Evolutionary conservation across 1,140 invertebrate genomes (phyloP), one percentile per base, ranked within the genome.

Genomic region (Zaprionus ornatus): DNA sequence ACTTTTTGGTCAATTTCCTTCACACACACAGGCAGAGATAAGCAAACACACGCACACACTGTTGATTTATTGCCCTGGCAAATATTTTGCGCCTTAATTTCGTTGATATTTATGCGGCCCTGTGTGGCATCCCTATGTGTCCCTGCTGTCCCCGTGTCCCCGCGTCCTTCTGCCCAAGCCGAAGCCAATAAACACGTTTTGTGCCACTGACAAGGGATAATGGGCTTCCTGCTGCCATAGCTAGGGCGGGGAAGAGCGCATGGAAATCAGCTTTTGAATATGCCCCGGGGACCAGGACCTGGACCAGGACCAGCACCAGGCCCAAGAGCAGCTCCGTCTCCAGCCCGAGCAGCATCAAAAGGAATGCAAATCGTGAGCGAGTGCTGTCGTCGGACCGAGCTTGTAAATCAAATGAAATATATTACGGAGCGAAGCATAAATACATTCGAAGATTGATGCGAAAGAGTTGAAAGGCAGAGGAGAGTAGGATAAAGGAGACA

Each of bases 71-170:
- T 80, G 85, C 78, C 81, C 55, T 76, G 80, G 56, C 77, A 64
- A 84, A 77, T 77, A 77, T 77, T 77, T 77, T 82, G 85, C 80
- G 86, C 85, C 84, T 88, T 88, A 88, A 88, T 88, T 88, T 88
- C 84, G 84, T 88, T 90, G 85, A 90, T 88, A 88, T 90, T 88
- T 88, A 88, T 88, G 85, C 81, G 84, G 80, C 84, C 80, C 88
- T 75, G 79, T 32, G 29, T 32, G 29, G 29, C 29, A 32, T 32
- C 29, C 37, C 37, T 3, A n/a, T 42, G 40, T 87, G 84, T 87
- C 80, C 78, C 69, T 70, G 61, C 60, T 59, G 35, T 21, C 10
- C 19, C 84, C 84, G 78, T 77, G 59, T 69, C 64, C 74, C 74
- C 61, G 37, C 15, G 12, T 40, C 37, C 37, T n/a, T 12, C 37